Percentiles rank a stretch among this genome's conserved stretches.
Evolutionary conservation across 2,888 invertebrate species (phyloP).

Genomic region (Petrolisthes manimaculis): DNA sequence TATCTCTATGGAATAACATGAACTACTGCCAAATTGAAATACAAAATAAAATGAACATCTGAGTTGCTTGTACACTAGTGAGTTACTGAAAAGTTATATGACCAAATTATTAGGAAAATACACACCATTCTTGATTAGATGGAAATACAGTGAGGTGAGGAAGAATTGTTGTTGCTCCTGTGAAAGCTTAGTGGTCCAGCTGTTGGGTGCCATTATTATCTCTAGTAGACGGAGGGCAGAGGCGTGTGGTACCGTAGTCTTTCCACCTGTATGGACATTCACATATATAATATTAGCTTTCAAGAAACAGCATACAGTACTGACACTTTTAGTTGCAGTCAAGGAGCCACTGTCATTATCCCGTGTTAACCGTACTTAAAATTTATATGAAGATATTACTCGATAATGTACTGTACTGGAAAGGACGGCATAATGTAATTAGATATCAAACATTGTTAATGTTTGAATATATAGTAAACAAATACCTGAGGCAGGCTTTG

Average conservation of each 20-base stretch:
- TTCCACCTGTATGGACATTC: neutral
- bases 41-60: neutral
- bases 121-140: conserved; percentile 47
- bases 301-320: no score
- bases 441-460: no score
- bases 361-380: no score
- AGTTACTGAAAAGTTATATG: no score
- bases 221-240: conserved; percentile 40
- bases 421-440: no score
- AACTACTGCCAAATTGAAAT: neutral
- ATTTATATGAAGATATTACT: no score
- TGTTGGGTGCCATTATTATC: conserved; percentile 32
- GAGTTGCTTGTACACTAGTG: neutral
- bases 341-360: no score
- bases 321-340: no score
- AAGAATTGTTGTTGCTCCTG: conserved; percentile 36
- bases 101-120: neutral
- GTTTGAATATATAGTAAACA: no score
- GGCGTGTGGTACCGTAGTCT: conserved; percentile 31
- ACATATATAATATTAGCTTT: neutral
- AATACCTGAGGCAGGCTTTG: neutral
- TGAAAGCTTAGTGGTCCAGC: conserved; percentile 41
- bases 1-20: no score
- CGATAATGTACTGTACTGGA: no score
- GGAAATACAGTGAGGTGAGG: conserved; percentile 36